These are phyloP conservation scores for Coelinius sp. DNA, from an alignment of 2,888 invertebrate genomes.

Conservation along the genomic window DNA sequence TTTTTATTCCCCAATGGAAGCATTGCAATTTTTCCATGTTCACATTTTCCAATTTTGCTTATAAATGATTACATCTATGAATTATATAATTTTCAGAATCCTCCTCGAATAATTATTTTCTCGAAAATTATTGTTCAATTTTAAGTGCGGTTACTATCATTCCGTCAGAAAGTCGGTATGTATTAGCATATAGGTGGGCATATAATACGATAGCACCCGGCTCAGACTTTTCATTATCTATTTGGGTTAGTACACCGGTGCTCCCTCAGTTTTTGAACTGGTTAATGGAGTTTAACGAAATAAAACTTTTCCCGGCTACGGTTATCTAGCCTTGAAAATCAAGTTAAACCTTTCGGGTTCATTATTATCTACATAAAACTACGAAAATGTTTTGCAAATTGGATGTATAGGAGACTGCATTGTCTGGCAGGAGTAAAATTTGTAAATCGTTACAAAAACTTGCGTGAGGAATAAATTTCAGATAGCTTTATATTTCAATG, in stretches of 20 bases:
- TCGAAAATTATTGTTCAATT: not conserved
- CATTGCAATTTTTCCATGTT: too few relatives aligned
- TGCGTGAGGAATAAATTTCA: not conserved
- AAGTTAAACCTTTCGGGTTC: not conserved
- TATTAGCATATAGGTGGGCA: constrained; percentile 47
- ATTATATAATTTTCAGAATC: not conserved
- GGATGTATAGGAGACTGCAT: not conserved
- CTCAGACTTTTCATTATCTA: constrained; percentile 61
- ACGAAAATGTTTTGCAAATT: not conserved
- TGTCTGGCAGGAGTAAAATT: not conserved
- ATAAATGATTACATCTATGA: not conserved
- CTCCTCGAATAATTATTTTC: not conserved
- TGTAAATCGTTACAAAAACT: not conserved
- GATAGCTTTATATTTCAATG: too few relatives aligned
- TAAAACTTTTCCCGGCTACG: not conserved
- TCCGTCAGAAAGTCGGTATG: constrained; percentile 41
- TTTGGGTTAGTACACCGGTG: constrained; percentile 54
- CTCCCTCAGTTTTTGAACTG: not conserved
- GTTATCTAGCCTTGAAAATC: not conserved
- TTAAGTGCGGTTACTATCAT: constrained; percentile 28
- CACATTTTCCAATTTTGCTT: too few relatives aligned
- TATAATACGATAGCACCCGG: constrained; percentile 53
- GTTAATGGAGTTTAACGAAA: not conserved
- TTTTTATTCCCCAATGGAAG: too few relatives aligned
- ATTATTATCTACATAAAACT: not conserved